Percentiles rank a stretch among this genome's conserved stretches.
Evolutionary conservation across 1,140 invertebrate species (phyloP).

Genomic region (Drosophila ogumai): DNA sequence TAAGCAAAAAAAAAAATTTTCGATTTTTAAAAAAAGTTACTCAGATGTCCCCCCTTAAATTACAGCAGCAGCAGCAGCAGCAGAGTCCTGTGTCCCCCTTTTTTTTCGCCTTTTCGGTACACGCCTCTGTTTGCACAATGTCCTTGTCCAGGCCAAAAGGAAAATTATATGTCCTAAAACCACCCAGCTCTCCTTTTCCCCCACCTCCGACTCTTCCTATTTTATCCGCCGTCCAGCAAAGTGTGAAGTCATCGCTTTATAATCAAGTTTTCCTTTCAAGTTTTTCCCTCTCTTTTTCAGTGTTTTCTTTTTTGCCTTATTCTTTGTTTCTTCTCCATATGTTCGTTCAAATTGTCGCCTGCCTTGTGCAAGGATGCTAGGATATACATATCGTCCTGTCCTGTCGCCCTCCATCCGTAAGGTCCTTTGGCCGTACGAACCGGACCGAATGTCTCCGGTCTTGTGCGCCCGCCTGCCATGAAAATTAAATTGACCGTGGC

Average conservation of each 20-base stretch:
- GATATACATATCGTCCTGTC: slow-evolving; percentile 44
- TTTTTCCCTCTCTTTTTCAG: slow-evolving; percentile 37
- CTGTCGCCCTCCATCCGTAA: slow-evolving; percentile 13
- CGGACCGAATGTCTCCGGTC: slow-evolving; percentile 11
- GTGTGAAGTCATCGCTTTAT: slow-evolving; percentile 85
- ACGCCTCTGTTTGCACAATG: slow-evolving; percentile 79
- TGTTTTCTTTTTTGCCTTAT: slow-evolving; percentile 14
- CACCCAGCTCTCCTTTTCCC: not conserved
- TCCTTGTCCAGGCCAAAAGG: slow-evolving; percentile 57
- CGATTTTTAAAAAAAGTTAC: too few species aligned
- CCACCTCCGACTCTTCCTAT: slow-evolving; percentile 2
- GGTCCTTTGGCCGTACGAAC: slow-evolving; percentile 44
- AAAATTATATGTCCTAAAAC: slow-evolving; percentile 77
- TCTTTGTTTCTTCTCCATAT: slow-evolving; percentile 61
- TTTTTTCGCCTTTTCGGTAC: slow-evolving; percentile 20
- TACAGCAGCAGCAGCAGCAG: slow-evolving; percentile 44
- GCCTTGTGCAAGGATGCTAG: slow-evolving; percentile 50
- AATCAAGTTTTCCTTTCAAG: slow-evolving; percentile 84
- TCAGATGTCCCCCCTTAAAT: too few species aligned
- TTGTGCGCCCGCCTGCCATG: slow-evolving; percentile 57
- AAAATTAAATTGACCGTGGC: slow-evolving; percentile 84
- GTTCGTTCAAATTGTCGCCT: slow-evolving; percentile 76
- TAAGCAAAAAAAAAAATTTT: too few species aligned
- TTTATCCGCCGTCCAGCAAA: slow-evolving; percentile 57
- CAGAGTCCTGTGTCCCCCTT: slow-evolving; percentile 16